Evolutionary conservation across 2,888 invertebrate genomes (phyloP).

Genomic region (Pseudococcus longispinus): DNA sequence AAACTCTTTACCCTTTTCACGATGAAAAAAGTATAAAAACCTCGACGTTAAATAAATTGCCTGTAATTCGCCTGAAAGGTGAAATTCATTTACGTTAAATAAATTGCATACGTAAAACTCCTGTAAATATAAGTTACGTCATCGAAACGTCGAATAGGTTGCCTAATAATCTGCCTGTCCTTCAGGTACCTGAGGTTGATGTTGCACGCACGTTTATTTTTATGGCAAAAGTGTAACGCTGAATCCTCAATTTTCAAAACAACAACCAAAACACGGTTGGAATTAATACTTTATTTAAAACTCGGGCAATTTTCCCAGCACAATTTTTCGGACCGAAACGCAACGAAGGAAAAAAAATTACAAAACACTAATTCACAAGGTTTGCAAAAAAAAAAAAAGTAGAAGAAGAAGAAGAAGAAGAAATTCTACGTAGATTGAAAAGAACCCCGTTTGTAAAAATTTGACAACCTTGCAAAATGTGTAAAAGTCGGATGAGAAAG

Average conservation of each 20-base stretch:
- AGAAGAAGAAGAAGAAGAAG: too few species aligned
- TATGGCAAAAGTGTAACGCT: background rate
- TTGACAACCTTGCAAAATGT: constrained; percentile 28
- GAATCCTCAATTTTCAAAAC: background rate
- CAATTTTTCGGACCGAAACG: background rate
- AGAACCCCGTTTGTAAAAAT: background rate
- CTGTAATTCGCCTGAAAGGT: background rate
- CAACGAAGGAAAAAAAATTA: background rate
- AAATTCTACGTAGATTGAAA: background rate
- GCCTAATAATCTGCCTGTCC: background rate
- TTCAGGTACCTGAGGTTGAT: background rate
- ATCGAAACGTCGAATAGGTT: background rate
- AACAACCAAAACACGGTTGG: background rate
- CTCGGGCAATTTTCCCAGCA: background rate
- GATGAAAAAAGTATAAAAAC: background rate
- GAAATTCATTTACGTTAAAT: background rate
- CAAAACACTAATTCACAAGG: background rate
- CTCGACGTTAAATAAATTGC: constrained; percentile 3
- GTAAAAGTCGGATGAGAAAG: background rate
- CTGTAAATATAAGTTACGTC: background rate
- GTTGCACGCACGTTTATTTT: background rate
- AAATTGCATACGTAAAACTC: background rate
- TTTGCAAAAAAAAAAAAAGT: background rate
- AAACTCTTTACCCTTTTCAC: background rate
- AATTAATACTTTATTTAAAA: background rate